Conservation (phyloP, 2,888 invertebrate genomes). For the Acanthococcus lagerstroemiae region DNA sequence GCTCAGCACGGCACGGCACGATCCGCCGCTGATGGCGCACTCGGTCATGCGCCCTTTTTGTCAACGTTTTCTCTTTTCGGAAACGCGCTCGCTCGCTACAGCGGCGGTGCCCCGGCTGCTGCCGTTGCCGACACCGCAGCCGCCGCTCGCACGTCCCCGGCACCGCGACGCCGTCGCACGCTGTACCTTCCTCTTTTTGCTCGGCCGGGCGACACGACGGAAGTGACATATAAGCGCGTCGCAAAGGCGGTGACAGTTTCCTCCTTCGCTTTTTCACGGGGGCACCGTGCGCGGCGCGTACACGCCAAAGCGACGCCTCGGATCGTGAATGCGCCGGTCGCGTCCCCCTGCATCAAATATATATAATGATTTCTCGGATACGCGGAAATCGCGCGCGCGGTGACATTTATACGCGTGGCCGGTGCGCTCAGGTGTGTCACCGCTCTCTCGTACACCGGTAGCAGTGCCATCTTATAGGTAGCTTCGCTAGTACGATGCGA, state of each 20-base stretch:
- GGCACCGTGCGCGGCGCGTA: background rate
- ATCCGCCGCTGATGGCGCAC: constrained; percentile 20
- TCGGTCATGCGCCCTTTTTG: constrained; percentile 31
- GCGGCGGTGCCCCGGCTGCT: background rate
- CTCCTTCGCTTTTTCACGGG: background rate
- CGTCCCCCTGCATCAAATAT: too few relatives aligned
- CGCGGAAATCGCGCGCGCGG: background rate
- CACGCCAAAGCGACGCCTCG: background rate
- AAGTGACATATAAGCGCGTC: background rate
- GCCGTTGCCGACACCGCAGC: constrained; percentile 2
- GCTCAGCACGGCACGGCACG: too few relatives aligned
- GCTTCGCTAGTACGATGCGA: too few relatives aligned
- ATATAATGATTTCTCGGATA: too few relatives aligned
- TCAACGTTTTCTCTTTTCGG: constrained; percentile 22
- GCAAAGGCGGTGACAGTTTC: constrained; percentile 15
- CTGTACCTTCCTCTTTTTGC: constrained; percentile 23
- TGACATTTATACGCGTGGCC: constrained; percentile 16
- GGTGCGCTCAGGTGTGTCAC: constrained; percentile 18
- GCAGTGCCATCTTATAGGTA: too few relatives aligned
- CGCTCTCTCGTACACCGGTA: too few relatives aligned
- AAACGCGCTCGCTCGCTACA: too few relatives aligned
- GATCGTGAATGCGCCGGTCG: constrained; percentile 12
- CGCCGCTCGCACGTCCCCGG: too few relatives aligned
- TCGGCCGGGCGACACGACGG: background rate
- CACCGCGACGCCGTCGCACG: too few relatives aligned